phyloP scores from a whole-genome alignment of 2,888 invertebrate species.

The Odontocolon sp. region DNA sequence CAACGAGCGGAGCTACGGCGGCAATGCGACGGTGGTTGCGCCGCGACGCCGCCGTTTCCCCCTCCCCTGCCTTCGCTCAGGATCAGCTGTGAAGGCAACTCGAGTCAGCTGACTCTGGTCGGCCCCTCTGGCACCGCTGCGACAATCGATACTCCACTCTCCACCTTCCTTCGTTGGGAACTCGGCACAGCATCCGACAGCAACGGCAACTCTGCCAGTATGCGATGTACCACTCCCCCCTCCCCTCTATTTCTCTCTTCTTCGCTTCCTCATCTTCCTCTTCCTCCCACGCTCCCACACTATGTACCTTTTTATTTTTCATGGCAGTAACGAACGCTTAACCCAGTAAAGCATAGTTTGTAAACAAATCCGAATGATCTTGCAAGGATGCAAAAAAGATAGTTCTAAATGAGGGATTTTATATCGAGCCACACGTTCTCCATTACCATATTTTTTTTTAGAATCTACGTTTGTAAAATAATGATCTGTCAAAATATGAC shows the following conservation, averaged over 20 bases:
- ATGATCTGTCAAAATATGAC: too few relatives aligned
- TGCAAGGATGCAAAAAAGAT: too few relatives aligned
- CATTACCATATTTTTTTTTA: too few relatives aligned
- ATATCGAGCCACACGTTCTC: too few relatives aligned
- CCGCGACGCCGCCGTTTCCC: constrained; percentile 61
- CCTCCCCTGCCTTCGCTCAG: constrained; percentile 17
- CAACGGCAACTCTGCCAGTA: constrained; percentile 35
- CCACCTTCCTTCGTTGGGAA: constrained; percentile 57
- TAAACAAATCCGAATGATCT: too few relatives aligned
- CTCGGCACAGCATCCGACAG: constrained; percentile 1
- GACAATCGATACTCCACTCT: constrained; percentile 76
- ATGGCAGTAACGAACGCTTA: background rate
- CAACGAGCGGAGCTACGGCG: constrained; percentile 50
- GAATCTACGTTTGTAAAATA: too few relatives aligned
- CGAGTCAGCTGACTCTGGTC: constrained; percentile 75
- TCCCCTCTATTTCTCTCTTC: background rate
- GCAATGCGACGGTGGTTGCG: constrained; percentile 76
- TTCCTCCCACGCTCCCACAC: background rate
- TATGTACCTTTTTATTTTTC: background rate
- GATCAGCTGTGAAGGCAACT: constrained; percentile 75
- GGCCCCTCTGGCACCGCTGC: constrained; percentile 71
- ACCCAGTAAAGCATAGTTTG: too few relatives aligned
- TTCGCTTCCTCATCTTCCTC: background rate
- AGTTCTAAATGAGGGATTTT: too few relatives aligned
- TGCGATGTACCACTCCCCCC: background rate